Percentiles rank a stretch among this genome's conserved stretches.
Conservation (phyloP, 2,888 invertebrate species). For the Athrips mouffetella region DNA sequence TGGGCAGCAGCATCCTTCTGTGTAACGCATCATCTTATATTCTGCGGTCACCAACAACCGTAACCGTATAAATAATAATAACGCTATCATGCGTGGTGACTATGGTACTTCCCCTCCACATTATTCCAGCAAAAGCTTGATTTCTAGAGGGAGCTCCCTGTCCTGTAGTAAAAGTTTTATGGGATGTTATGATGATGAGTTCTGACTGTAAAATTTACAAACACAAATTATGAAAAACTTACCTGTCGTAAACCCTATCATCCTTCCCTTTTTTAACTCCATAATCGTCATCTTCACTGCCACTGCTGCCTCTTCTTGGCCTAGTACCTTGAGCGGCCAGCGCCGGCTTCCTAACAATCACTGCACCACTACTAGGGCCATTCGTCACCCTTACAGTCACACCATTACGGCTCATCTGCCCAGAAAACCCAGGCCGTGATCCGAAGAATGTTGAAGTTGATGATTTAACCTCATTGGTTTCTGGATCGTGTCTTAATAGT, state of each 20-base stretch:
- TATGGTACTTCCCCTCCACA: too few relatives aligned
- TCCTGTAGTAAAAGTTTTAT: too few relatives aligned
- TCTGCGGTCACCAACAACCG: too few relatives aligned
- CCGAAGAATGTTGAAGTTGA: conserved; percentile 34
- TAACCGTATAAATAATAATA: too few relatives aligned
- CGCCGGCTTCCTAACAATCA: conserved; percentile 38
- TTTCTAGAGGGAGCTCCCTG: too few relatives aligned
- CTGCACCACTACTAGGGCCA: conserved; percentile 30
- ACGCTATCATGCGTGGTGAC: too few relatives aligned
- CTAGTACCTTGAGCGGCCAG: conserved; percentile 58
- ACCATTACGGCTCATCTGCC: conserved; percentile 36
- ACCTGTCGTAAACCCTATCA: conserved; percentile 83
- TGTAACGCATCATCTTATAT: too few relatives aligned
- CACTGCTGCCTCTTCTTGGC: conserved; percentile 68
- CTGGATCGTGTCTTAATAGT: conserved; percentile 67
- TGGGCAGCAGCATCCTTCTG: too few relatives aligned
- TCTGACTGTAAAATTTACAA: not conserved
- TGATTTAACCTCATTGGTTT: conserved; percentile 46
- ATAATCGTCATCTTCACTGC: conserved; percentile 80
- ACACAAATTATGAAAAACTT: conserved; percentile 23
- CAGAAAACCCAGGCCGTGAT: conserved; percentile 48
- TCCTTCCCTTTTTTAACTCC: conserved; percentile 80
- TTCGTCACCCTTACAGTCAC: conserved; percentile 45
- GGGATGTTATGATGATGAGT: too few relatives aligned
- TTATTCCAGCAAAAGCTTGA: too few relatives aligned